Evolutionary conservation across 2,113 vertebrate species (phyloP).

Genomic region (Melanotaenia duboulayi): DNA sequence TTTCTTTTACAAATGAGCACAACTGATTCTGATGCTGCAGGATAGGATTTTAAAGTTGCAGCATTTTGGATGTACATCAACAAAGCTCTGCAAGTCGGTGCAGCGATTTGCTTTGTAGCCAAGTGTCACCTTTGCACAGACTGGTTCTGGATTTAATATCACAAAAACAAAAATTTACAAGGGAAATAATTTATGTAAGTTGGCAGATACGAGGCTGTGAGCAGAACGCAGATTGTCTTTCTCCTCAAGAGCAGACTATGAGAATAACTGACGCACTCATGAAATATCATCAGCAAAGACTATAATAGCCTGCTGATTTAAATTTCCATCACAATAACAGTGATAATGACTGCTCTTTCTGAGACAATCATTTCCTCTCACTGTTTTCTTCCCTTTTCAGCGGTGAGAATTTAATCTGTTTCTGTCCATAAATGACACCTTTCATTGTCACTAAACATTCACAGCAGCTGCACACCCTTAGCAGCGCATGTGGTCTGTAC

Average conservation of each 20-base stretch:
- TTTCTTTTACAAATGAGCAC: conserved; percentile 1
- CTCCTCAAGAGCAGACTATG: conserved; percentile 9
- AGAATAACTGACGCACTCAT: conserved; percentile 50
- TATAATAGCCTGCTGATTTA: conserved; percentile 54
- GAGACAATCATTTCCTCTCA: conserved; percentile 32
- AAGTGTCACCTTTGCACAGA: conserved; percentile 20
- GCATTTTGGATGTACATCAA: conserved; percentile 3
- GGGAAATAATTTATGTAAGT: conserved; percentile 23
- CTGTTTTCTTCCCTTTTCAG: conserved; percentile 32
- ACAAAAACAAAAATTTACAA: conserved; percentile 28
- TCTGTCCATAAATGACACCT: conserved; percentile 46
- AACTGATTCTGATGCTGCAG: conserved; percentile 18
- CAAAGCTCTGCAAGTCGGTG: background rate
- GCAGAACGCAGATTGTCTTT: background rate
- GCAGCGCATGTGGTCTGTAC: conserved; percentile 6
- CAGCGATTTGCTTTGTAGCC: background rate
- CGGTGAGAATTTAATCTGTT: conserved; percentile 46
- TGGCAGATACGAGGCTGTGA: conserved; percentile 7
- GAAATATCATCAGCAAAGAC: conserved; percentile 45
- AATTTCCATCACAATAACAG: conserved; percentile 62
- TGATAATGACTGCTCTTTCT: conserved; percentile 54
- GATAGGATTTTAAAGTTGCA: conserved; percentile 21
- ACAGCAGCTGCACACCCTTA: background rate
- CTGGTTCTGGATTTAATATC: background rate
- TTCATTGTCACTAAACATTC: conserved; percentile 28